Evolutionary conservation across 2,888 invertebrate species (phyloP), one percentile per base, ranked within the genome.

Genomic region (Plusia festucae): DNA sequence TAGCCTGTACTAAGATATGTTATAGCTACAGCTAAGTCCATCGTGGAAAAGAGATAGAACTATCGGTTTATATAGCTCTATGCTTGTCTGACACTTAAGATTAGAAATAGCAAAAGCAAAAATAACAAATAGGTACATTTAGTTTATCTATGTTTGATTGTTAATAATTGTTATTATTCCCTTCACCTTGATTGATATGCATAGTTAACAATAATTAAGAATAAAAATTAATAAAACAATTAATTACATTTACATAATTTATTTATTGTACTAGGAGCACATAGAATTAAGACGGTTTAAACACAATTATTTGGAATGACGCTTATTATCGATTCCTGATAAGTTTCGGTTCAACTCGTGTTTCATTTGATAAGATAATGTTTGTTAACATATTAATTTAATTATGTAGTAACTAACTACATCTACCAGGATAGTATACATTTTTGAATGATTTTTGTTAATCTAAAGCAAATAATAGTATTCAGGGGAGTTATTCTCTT

Each of bases 191-290:
- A 53, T 40, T 11, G 44, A 46, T 30, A 30, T 46, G 51, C 34
- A 44, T 22, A 20, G 61, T 61, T 67, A 54, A 32, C 15, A 64
- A 56, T 22, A 53, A 55, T 53, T 49, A 40, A 64, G 55, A 4
- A 46, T 15, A 46, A 61, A 55, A 57, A 22, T 16, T 64, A 65
- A 65, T 64, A 70, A 76, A 75, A 70, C 53, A 60, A 68, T 62
- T 67, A 73, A 64, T 64, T 65, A 70, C 60, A 80, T 78, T 76
- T 60, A 75, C 71, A 81, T 82, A 76, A 67, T 79, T 72, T 70
- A 73, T 64, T 78, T 71, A 65, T 59, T 54, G 24, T 82, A 84
- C 82, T 56, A 88, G 84, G 84, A 68, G 40, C 34, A 3, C 77
- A 88, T 83, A 65, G 82, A 67, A 32, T 15, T n/a, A 2, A 64